Conservation (phyloP, 2,113 vertebrate species). For the Hiodon tergisus region DNA sequence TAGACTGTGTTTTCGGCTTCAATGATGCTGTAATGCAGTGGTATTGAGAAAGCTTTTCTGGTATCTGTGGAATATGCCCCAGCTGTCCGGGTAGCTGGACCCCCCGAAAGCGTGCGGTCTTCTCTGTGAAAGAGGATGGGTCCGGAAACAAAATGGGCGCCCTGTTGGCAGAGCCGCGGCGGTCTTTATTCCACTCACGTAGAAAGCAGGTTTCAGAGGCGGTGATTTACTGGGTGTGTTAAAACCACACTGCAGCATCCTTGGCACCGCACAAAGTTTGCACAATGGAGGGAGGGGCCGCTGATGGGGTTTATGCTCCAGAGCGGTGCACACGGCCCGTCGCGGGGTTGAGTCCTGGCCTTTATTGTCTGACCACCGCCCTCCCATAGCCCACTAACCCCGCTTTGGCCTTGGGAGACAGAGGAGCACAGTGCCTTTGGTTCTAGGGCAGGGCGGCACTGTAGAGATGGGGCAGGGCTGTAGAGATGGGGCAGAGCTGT, state of each 20-base stretch:
- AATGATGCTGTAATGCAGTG: not conserved
- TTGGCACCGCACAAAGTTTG: slow-evolving; percentile 23
- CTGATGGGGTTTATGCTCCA: slow-evolving; percentile 5
- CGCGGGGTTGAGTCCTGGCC: slow-evolving; percentile 15
- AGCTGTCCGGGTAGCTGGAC: not conserved
- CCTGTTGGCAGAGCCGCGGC: slow-evolving; percentile 7
- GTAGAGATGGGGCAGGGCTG: not conserved
- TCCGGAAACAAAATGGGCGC: not conserved
- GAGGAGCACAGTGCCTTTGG: not conserved
- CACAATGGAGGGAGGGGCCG: not conserved
- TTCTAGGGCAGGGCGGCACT: not conserved
- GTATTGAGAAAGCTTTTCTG: not conserved
- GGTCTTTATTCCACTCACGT: slow-evolving; percentile 13
- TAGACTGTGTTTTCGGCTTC: too few species aligned
- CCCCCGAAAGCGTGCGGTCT: not conserved
- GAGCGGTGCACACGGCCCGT: not conserved
- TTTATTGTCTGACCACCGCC: slow-evolving; percentile 5
- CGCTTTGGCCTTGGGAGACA: not conserved
- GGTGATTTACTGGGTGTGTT: slow-evolving; percentile 26
- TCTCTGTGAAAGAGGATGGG: slow-evolving; percentile 7
- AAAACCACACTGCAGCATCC: slow-evolving; percentile 19
- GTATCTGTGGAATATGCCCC: too few species aligned
- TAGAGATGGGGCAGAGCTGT: too few species aligned
- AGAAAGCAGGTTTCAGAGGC: slow-evolving; percentile 17
- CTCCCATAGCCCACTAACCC: not conserved